Percentiles rank a stretch among this genome's conserved stretches.
Evolutionary conservation across 2,888 invertebrate species (phyloP).

Genomic region (Trichopoda pennipes): DNA sequence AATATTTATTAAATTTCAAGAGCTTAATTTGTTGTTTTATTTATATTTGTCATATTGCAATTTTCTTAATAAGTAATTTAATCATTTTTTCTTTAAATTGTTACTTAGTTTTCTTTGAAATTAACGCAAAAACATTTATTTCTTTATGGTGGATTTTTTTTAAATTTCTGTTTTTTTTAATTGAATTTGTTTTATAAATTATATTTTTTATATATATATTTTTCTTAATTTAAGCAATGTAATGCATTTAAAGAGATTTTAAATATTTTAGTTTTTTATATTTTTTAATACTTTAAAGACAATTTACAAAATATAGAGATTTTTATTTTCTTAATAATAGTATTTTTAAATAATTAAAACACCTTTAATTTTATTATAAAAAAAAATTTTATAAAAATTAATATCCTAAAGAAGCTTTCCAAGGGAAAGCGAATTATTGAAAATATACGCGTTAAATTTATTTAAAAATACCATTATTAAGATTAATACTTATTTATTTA

Average conservation of each 20-base stretch:
- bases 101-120: slow-evolving; percentile 38
- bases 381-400: too few relatives aligned
- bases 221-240: slow-evolving; percentile 2
- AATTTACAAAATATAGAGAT: slow-evolving; percentile 61
- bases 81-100: slow-evolving; percentile 40
- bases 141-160: neutral
- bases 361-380: too few relatives aligned
- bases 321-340: too few relatives aligned
- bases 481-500: too few relatives aligned
- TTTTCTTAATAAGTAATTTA: slow-evolving; percentile 27
- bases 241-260: slow-evolving; percentile 60
- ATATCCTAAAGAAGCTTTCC: too few relatives aligned
- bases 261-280: slow-evolving; percentile 43
- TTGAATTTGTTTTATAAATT: slow-evolving; percentile 33
- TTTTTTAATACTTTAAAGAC: slow-evolving; percentile 24
- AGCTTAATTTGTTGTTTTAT: slow-evolving; percentile 46
- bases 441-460: too few relatives aligned
- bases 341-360: too few relatives aligned
- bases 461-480: too few relatives aligned
- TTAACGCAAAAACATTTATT: slow-evolving; percentile 46
- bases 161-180: slow-evolving; percentile 25
- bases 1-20: slow-evolving; percentile 1
- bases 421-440: too few relatives aligned
- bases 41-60: slow-evolving; percentile 50
- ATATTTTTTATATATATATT: slow-evolving; percentile 6